phyloP scores from a whole-genome alignment of 2,888 invertebrate genomes.

The Eupithecia abbreviata region DNA sequence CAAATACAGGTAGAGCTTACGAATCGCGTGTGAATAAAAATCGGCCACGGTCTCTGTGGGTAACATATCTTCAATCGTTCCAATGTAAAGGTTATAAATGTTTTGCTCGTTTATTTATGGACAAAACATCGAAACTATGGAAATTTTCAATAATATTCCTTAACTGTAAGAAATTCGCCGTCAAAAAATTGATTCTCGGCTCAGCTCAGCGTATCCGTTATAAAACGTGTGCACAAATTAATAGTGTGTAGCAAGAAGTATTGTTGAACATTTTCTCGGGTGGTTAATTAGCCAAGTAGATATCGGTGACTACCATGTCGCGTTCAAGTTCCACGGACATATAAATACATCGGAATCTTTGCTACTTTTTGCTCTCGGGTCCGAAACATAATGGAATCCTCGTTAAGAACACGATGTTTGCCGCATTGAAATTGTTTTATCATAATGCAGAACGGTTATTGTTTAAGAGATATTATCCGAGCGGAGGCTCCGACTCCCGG shows the following conservation, averaged over 20 bases:
- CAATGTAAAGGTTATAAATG: conserved; percentile 51
- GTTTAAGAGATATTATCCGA: conserved; percentile 80
- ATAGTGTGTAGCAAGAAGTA: conserved; percentile 33
- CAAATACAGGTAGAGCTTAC: conserved; percentile 50
- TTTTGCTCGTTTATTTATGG: conserved; percentile 51
- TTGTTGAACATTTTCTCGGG: conserved; percentile 40
- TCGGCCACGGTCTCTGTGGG: conserved; percentile 61
- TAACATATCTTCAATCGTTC: conserved; percentile 53
- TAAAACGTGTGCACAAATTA: conserved; percentile 31
- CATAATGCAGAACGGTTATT: conserved; percentile 80
- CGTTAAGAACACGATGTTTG: conserved; percentile 79
- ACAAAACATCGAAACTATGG: conserved; percentile 53
- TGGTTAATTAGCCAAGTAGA: conserved; percentile 38
- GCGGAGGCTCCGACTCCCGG: conserved; percentile 71
- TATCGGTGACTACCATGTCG: conserved; percentile 37
- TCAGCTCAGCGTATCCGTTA: conserved; percentile 24
- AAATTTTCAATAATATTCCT: conserved; percentile 33
- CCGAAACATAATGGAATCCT: conserved; percentile 66
- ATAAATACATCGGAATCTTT: conserved; percentile 57
- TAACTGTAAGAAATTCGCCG: conserved; percentile 39
- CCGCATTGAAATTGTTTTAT: conserved; percentile 80
- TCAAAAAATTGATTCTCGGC: conserved; percentile 43
- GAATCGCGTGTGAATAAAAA: conserved; percentile 74
- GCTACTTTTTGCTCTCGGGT: conserved; percentile 53
- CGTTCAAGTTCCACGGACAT: conserved; percentile 35